Conservation (phyloP, 2,797 vertebrate genomes). For the Hephaestus fuliginosus region DNA sequence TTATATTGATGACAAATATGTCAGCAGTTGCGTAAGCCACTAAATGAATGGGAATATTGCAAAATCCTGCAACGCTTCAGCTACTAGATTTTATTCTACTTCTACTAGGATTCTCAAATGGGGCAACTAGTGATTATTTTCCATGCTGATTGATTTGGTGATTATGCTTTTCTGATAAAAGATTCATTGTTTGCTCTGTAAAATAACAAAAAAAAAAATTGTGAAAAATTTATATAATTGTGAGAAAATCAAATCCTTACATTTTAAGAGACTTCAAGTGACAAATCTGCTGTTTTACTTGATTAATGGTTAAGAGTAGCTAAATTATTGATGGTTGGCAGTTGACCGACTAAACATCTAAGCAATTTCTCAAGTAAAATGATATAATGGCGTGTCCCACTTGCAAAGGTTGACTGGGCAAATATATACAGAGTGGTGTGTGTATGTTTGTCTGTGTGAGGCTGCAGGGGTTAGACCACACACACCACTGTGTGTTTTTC, state of each 20-base stretch:
- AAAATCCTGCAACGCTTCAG: neutral
- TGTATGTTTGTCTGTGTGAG: constrained; percentile 33
- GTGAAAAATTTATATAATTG: neutral
- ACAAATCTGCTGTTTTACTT: neutral
- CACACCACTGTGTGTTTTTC: constrained; percentile 56
- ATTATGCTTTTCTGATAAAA: neutral
- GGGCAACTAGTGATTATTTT: neutral
- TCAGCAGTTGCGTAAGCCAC: constrained; percentile 13
- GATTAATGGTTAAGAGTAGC: neutral
- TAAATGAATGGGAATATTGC: constrained; percentile 15
- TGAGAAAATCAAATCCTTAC: neutral
- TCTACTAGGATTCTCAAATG: neutral
- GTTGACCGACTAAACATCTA: neutral
- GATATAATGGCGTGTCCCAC: neutral
- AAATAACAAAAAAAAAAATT: neutral
- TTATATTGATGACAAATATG: constrained; percentile 19
- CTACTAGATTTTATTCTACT: neutral
- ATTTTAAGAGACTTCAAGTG: neutral
- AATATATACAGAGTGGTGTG: constrained; percentile 15
- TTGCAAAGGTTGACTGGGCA: constrained; percentile 2
- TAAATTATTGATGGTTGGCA: neutral
- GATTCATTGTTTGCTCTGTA: neutral
- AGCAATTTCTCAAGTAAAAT: neutral
- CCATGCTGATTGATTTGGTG: neutral
- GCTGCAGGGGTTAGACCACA: constrained; percentile 58